Evolutionary conservation across 2,113 vertebrate genomes (phyloP).

Genomic region (Protobothrops mucrosquamatus): DNA sequence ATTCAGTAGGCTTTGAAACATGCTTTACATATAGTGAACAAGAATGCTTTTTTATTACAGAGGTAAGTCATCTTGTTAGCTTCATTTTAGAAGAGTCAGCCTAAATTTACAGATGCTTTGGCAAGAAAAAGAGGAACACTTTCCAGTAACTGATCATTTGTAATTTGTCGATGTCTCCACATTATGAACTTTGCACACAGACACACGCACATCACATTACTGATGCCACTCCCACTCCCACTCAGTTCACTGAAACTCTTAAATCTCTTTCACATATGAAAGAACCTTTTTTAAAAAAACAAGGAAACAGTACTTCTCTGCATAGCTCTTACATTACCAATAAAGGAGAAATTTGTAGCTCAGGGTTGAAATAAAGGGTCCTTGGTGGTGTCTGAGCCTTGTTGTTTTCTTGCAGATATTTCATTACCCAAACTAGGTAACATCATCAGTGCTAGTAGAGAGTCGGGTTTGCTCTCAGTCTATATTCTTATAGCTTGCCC

Average conservation of each 20-base stretch:
- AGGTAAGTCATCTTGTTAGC: slow-evolving; percentile 40
- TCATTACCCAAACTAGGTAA: background rate
- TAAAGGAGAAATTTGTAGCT: background rate
- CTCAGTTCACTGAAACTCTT: background rate
- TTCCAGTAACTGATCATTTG: slow-evolving; percentile 23
- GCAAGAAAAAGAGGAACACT: slow-evolving; percentile 7
- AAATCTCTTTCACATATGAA: background rate
- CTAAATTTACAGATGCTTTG: slow-evolving; percentile 10
- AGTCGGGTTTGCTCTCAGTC: background rate
- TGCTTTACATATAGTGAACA: slow-evolving; percentile 45
- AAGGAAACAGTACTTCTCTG: slow-evolving; percentile 19
- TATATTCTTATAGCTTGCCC: background rate
- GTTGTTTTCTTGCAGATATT: background rate
- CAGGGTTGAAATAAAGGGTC: background rate
- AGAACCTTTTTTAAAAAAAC: background rate
- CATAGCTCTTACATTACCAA: background rate
- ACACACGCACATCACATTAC: background rate
- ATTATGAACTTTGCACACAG: slow-evolving; percentile 9
- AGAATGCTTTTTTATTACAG: slow-evolving; percentile 46
- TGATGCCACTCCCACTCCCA: slow-evolving; percentile 1
- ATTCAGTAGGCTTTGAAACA: slow-evolving; percentile 39
- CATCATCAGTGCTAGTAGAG: background rate
- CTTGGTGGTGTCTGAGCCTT: background rate
- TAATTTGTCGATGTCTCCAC: slow-evolving; percentile 21
- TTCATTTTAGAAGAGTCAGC: slow-evolving; percentile 61